phyloP scores from a whole-genome alignment of 2,113 vertebrate species.

The Caranx melampygus region DNA sequence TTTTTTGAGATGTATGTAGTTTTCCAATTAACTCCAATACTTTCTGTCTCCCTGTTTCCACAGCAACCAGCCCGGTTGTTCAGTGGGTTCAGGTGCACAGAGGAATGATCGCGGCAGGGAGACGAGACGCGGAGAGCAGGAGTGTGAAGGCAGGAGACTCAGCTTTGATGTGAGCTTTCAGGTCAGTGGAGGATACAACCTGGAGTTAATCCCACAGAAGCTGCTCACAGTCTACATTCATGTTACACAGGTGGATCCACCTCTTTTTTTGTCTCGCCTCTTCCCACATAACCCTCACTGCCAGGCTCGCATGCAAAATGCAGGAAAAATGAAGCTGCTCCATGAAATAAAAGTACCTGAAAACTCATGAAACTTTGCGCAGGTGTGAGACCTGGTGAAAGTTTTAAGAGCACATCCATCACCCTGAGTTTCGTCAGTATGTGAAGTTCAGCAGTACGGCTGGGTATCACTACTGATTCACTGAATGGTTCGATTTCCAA shows the following conservation, averaged over 20 bases:
- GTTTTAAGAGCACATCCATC: too few relatives aligned
- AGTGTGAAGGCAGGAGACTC: neutral
- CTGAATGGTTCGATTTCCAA: too few relatives aligned
- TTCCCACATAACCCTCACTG: neutral
- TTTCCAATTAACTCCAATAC: too few relatives aligned
- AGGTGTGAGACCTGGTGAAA: too few relatives aligned
- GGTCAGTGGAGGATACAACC: neutral
- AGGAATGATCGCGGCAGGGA: constrained; percentile 9
- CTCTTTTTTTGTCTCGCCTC: neutral
- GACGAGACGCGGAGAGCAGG: neutral
- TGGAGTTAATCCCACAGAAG: neutral
- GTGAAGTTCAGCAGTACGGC: too few relatives aligned
- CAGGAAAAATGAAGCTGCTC: too few relatives aligned
- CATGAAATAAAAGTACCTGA: too few relatives aligned
- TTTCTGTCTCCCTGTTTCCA: constrained; percentile 2
- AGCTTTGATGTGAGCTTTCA: constrained; percentile 26
- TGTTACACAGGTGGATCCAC: too few relatives aligned
- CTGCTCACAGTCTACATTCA: neutral
- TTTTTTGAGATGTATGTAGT: too few relatives aligned
- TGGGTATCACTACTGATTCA: too few relatives aligned
- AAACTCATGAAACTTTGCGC: too few relatives aligned
- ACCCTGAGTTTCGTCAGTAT: too few relatives aligned
- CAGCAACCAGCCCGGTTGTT: neutral
- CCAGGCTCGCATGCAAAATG: neutral
- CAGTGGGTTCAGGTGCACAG: constrained; percentile 4